Base-by-base conservation (phyloP, 1,140 invertebrate species). In the Phenacoccus solenopsis region DNA sequence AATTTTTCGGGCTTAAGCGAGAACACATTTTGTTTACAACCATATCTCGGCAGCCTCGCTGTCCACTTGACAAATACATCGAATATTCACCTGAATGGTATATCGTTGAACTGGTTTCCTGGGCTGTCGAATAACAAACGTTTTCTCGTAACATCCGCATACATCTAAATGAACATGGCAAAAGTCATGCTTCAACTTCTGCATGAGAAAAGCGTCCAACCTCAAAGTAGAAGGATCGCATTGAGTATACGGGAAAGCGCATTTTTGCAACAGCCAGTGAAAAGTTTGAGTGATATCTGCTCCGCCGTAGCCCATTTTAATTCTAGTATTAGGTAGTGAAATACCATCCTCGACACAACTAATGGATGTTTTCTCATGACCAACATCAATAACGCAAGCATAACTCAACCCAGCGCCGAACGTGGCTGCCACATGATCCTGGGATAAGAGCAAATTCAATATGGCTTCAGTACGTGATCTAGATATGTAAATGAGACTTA, bases 261-360 rank as follows among this genome's bases (percentile, higher is more conserved):
- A 90, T 76, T 93, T 93, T 74, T 90, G 87, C 24, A 96, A 80
- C 67, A 97, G 80, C 87, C 90, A 94, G 70, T 87, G 87, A 59
- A 75, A 73, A 27, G 73, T 71, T 59, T 76, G 76, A 9, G 76
- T 75, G 21, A 76, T 76, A 38, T 76, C 75, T 16, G 68, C 71
- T 9, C 93, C 91, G 12, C 94, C 94, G 79, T 94, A 96, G 73
- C 93, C 90, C 81, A 75, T 59, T 68, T 73, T 56, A 73, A 92
- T 84, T 76, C 94, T 83, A 0, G 94, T 94, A 68, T 89, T 88
- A 76, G 88, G 86, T 75, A 94, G 90, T 64, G 93, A 96, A 69
- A 97, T 91, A 13, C 93, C 94, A 84, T 98, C 94, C 81, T 98
- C 94, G 1, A 97, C 93, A 81, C 95, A 98, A 12, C 92, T 95